phyloP scores from a whole-genome alignment of 2,113 vertebrate genomes.

The Craseonycteris thonglongyai region DNA sequence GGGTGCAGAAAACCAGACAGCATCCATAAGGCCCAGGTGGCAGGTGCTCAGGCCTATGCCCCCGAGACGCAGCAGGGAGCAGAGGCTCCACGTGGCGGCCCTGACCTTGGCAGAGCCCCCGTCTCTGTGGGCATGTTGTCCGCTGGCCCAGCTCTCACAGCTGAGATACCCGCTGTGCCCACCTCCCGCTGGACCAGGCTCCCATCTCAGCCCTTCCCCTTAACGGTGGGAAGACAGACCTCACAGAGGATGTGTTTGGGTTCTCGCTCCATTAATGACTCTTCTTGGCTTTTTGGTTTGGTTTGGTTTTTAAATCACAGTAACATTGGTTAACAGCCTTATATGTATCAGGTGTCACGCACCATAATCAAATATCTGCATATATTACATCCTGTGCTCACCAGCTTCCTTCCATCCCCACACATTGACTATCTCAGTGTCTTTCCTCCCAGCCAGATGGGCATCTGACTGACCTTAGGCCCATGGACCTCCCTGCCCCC shows the following conservation, averaged over 20 bases:
- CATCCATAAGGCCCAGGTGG: constrained; percentile 56
- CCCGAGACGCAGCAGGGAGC: neutral
- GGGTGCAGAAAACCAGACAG: constrained; percentile 55
- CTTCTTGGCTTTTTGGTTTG: too few relatives aligned
- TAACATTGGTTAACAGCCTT: neutral
- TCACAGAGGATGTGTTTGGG: neutral
- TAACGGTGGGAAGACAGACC: neutral
- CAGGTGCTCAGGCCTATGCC: neutral
- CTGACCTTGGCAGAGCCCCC: neutral
- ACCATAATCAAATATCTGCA: neutral
- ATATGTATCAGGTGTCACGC: neutral
- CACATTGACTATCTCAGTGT: neutral
- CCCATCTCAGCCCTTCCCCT: neutral
- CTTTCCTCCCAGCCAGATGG: neutral
- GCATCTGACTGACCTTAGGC: neutral
- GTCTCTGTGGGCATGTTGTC: too few relatives aligned
- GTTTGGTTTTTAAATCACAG: too few relatives aligned
- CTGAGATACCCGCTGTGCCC: neutral
- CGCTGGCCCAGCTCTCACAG: neutral
- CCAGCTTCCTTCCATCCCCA: too few relatives aligned
- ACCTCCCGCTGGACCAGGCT: neutral
- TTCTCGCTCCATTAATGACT: neutral
- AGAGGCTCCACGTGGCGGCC: neutral
- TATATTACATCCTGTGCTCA: too few relatives aligned
- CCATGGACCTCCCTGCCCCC: neutral